These are phyloP conservation scores for Drosophila prolongata DNA, from an alignment of 2,888 invertebrate genomes.

Conservation along the genomic window DNA sequence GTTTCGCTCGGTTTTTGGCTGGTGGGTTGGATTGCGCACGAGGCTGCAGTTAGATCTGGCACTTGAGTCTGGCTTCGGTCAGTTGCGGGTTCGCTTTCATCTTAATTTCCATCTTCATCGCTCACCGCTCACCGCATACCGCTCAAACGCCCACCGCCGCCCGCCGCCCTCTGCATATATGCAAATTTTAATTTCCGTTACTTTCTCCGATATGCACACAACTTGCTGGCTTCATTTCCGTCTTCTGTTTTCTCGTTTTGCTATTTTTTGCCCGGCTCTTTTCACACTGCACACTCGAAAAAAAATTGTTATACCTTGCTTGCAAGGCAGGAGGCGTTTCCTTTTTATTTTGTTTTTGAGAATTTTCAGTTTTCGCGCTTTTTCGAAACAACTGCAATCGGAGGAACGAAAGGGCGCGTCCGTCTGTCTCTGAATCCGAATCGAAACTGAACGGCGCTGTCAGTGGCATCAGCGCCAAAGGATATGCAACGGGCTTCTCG, in stretches of 20 bases:
- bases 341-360: not conserved
- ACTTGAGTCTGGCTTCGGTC: conserved; percentile 35
- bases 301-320: conserved; percentile 29
- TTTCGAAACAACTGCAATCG: conserved; percentile 12
- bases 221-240: conserved; percentile 75
- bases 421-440: conserved; percentile 80
- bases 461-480: conserved; percentile 73
- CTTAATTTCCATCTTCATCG: conserved; percentile 39
- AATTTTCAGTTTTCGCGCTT: conserved; percentile 12
- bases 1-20: not conserved
- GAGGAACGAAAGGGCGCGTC: conserved; percentile 61
- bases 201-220: conserved; percentile 71
- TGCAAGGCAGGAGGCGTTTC: no score
- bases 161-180: conserved; percentile 60
- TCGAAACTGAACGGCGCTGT: conserved; percentile 83
- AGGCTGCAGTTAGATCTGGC: conserved; percentile 39
- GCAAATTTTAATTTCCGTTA: conserved; percentile 82
- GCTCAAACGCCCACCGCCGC: conserved; percentile 24
- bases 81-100: conserved; percentile 12
- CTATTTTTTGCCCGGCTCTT: not conserved
- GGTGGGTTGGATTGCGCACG: conserved; percentile 44
- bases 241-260: conserved; percentile 10
- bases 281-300: conserved; percentile 26
- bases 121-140: conserved; percentile 19
- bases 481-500: conserved; percentile 66